Base-by-base conservation (phyloP, 2,888 invertebrate species). In the Desoria tigrina region DNA sequence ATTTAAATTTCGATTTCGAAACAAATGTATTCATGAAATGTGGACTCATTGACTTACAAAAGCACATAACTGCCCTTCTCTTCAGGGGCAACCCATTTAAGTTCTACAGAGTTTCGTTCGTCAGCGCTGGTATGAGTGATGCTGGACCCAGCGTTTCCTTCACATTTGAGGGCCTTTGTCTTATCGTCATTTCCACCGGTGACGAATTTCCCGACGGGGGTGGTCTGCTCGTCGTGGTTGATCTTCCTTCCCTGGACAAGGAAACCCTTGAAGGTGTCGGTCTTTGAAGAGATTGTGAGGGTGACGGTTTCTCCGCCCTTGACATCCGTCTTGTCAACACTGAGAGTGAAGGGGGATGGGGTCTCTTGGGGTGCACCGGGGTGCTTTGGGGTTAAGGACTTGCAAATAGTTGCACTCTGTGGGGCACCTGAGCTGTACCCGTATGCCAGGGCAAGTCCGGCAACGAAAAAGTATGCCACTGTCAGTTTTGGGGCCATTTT, bases 201-300 rank as follows among this genome's bases (percentile, higher is more conserved):
- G 3, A 58, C 28, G 42, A 68, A 73, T 0, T 27, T 58, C 2
- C 72, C 72, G 18, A 67, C 61, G 11, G 71, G 60, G 1, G 55
- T 56, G 11, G 50, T 57, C 16, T 62, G 42, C n/a, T 51, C 63
- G 7, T 57, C 63, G 14, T n/a, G 57, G 26, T 65, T 63, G 49
- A 42, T 16, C 16, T 65, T 65, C 21, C 73, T 51, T n/a, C 63
- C 73, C 53, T 69, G 70, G 1, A 73, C 61, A n/a, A 73, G n/a
- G 45, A 69, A 66, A 23, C 73, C 73, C 45, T 69, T 61, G 65
- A 73, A 49, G 9, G 39, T 32, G 3, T n/a, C 37, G 9, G 45
- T 61, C 4, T n/a, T 18, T 4, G 45, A 1, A 7, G 50, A 18
- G 37, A 66, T 67, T 26, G 57, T 69, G 11, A 72, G 45, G 2